Base-by-base conservation (phyloP, 2,888 invertebrate genomes). In the Drosophila neonasuta region DNA sequence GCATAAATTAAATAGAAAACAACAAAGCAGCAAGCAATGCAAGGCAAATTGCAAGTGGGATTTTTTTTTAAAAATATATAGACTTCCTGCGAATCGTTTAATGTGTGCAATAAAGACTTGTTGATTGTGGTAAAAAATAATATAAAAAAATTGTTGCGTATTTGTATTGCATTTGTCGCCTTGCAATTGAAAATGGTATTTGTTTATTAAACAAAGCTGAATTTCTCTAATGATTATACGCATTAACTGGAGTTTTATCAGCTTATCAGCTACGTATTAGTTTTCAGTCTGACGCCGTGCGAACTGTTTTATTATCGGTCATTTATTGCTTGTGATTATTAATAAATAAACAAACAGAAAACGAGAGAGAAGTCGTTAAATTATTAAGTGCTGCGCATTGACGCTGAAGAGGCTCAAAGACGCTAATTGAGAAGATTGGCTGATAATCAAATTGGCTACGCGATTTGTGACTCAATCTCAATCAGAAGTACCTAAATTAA, bases 341-440 rank as follows among this genome's bases (percentile, higher is more conserved):
- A 36, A 76, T 36, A 36, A 76, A 45, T 49, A 56, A 11, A 11
- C 44, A 51, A 44, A 58, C 41, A 58, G 17, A 42, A 10, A 58
- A 41, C 20, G 5, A 45, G 17, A 46, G 10, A 39, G 39, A 51
- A n/a, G 58, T 48, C 39, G 30, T 50, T 34, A 29, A 68, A 42
- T 42, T 42, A 15, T 51, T 59, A 44, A 70, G 61, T 60, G 50
- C 32, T 17, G 17, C 20, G 29, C 13, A 13, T 13, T 13, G 39
- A 41, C 8, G 15, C 15, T 41, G 15, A 41, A 41, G 34, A 39
- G 29, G 10, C 9, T 7, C 6, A 20, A 51, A 79, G 74, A 65
- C 57, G 79, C 74, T 80, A 80, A 80, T 80, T 76, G 51, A 52
- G 45, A 34, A 29, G 66, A 72, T 49, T 66, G 55, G 8, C 13